Evolutionary conservation across 2,888 invertebrate species (phyloP).

Genomic region (Diachrysia chrysitis): DNA sequence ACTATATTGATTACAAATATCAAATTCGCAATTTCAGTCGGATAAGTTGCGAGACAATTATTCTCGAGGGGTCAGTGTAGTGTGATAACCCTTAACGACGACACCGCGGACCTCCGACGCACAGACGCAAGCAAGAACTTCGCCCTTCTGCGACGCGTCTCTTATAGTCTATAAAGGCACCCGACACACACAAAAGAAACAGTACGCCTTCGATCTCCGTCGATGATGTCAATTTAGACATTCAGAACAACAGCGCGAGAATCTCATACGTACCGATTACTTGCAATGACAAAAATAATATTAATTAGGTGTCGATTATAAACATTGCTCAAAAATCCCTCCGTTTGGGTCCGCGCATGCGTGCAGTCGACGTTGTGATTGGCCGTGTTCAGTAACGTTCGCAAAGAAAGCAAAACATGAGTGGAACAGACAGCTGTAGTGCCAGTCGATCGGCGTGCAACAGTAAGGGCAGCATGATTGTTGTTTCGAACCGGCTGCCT

Average conservation of each 20-base stretch:
- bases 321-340: constrained; percentile 74
- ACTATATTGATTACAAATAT: constrained; percentile 42
- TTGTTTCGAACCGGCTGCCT: constrained; percentile 96
- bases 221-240: constrained; percentile 80
- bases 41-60: constrained; percentile 69
- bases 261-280: constrained; percentile 50
- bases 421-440: constrained; percentile 68
- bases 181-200: constrained; percentile 79
- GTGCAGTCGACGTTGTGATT: constrained; percentile 79
- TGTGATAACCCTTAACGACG: constrained; percentile 79
- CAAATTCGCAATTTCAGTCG: constrained; percentile 66
- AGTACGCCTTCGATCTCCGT: constrained; percentile 83
- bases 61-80: constrained; percentile 71
- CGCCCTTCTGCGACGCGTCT: constrained; percentile 80
- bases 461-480: constrained; percentile 94
- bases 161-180: constrained; percentile 84
- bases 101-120: constrained; percentile 74
- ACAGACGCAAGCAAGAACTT: constrained; percentile 75
- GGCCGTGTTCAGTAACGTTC: constrained; percentile 76
- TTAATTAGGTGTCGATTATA: constrained; percentile 67
- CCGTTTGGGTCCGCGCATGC: constrained; percentile 79
- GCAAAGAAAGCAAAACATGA: constrained; percentile 77
- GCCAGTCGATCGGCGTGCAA: constrained; percentile 83
- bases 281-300: constrained; percentile 74
- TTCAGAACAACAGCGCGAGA: constrained; percentile 66